Evolutionary conservation across 2,797 vertebrate genomes (phyloP).

Genomic region (Rhynchonycteris naso): DNA sequence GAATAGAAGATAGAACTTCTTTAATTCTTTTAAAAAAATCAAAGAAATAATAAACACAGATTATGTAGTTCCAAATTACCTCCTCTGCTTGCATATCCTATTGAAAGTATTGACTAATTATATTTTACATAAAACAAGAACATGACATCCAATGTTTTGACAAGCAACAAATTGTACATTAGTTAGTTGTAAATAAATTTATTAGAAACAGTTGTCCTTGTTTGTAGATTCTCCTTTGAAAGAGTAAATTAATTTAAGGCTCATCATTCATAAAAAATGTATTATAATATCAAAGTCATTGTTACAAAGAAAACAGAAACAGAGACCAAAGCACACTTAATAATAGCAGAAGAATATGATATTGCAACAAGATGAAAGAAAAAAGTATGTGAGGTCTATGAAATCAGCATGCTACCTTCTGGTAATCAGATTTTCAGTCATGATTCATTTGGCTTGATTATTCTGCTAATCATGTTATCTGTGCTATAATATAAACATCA

Average conservation of each 20-base stretch:
- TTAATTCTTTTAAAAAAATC: constrained; percentile 42
- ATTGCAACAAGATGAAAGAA: constrained; percentile 77
- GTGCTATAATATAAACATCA: constrained; percentile 77
- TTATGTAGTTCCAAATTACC: constrained; percentile 60
- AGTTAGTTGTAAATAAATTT: constrained; percentile 84
- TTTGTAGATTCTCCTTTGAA: constrained; percentile 80
- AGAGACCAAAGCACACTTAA: constrained; percentile 53
- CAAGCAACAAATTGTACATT: constrained; percentile 84
- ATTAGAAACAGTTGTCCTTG: constrained; percentile 81
- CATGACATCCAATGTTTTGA: constrained; percentile 83
- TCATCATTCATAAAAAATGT: constrained; percentile 78
- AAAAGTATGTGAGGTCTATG: constrained; percentile 63
- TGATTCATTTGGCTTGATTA: constrained; percentile 82
- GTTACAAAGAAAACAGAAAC: constrained; percentile 66
- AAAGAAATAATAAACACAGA: constrained; percentile 61
- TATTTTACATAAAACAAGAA: constrained; percentile 78
- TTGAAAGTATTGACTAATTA: constrained; percentile 82
- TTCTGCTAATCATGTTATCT: constrained; percentile 80
- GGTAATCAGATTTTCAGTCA: constrained; percentile 82
- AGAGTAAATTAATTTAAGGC: constrained; percentile 81
- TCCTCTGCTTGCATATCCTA: constrained; percentile 59
- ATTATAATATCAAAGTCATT: constrained; percentile 81
- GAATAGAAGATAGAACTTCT: constrained; percentile 15
- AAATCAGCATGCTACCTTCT: constrained; percentile 72
- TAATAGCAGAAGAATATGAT: constrained; percentile 64